Conservation (phyloP, 2,113 vertebrate species). For the Macrotis lagotis region DNA sequence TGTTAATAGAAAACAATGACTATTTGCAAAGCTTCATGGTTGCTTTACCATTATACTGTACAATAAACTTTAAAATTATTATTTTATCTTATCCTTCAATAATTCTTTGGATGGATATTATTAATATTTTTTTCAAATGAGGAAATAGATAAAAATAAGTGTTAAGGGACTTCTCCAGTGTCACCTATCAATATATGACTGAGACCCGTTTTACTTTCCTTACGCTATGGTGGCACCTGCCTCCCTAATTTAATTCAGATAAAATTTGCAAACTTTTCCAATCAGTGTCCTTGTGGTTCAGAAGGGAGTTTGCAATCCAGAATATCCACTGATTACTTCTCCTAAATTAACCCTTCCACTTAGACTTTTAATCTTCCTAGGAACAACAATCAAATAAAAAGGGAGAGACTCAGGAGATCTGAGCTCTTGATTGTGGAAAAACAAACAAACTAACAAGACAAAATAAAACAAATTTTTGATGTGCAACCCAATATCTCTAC, state of each 20-base stretch:
- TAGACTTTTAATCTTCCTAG: neutral
- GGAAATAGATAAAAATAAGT: neutral
- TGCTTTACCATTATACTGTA: too few relatives aligned
- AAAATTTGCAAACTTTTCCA: neutral
- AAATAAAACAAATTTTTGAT: neutral
- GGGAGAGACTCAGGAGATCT: neutral
- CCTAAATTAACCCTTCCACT: neutral
- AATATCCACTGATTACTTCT: neutral
- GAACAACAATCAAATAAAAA: neutral
- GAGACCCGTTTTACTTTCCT: neutral
- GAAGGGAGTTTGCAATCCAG: neutral
- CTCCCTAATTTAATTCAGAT: neutral
- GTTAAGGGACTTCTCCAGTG: neutral
- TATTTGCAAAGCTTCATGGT: neutral
- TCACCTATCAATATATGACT: neutral
- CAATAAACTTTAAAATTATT: neutral
- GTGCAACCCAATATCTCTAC: neutral
- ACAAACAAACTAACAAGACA: too few relatives aligned
- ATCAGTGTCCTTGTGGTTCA: neutral
- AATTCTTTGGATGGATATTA: neutral
- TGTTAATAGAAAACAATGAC: neutral
- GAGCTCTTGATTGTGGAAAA: neutral
- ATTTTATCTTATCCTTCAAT: neutral
- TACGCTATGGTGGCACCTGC: neutral
- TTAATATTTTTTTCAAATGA: neutral